These are phyloP conservation scores for Porites divaricata DNA, from an alignment of 92 coral and sea anemone genomes.

Conservation along the genomic window DNA sequence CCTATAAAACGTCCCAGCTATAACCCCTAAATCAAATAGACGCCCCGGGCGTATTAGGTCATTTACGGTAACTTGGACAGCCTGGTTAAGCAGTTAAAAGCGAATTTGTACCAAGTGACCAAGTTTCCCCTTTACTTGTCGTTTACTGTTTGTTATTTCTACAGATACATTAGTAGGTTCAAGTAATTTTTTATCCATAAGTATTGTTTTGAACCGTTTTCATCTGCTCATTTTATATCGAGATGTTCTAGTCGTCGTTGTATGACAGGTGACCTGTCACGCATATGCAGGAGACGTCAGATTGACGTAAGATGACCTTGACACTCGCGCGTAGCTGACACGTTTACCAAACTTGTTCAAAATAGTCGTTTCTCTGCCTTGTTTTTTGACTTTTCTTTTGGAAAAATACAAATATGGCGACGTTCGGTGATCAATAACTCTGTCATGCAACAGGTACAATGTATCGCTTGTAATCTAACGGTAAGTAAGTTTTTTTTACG, in stretches of 20 bases:
- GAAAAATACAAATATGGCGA: background rate
- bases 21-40: no score
- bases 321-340: conserved; percentile 20
- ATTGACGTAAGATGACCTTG: conserved; percentile 18
- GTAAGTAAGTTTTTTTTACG: conserved; percentile 1
- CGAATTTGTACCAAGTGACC: no score
- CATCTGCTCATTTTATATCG: background rate
- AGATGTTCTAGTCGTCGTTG: background rate
- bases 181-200: no score
- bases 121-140: no score
- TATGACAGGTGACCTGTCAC: conserved; percentile 25
- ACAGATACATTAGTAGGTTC: no score
- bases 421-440: background rate
- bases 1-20: no score
- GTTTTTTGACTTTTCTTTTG: background rate
- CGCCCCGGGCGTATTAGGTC: no score
- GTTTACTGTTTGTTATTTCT: no score
- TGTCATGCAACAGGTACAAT: conserved; percentile 28
- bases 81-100: no score
- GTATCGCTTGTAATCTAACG: conserved; percentile 55
- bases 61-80: no score
- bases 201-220: no score
- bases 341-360: background rate
- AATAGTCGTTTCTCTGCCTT: background rate
- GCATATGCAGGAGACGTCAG: background rate